These are phyloP conservation scores for Cephalotes varians DNA, from an alignment of 2,888 invertebrate species.

Conservation along the genomic window DNA sequence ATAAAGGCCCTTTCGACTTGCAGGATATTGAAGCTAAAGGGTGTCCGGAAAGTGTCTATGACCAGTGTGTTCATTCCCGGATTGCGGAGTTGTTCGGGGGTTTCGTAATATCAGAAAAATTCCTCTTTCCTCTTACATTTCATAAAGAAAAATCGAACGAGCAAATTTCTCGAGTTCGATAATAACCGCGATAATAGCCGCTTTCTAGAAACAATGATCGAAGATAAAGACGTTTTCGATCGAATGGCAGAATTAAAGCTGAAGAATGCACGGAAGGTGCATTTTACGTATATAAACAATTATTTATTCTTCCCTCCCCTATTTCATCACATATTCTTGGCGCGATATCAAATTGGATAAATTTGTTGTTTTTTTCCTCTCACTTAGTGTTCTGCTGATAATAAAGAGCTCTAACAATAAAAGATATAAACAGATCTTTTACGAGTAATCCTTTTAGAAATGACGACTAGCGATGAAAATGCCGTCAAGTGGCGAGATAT, in stretches of 20 bases:
- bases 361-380: not conserved
- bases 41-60: not conserved
- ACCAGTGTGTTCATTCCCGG: not conserved
- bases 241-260: no score
- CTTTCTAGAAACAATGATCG: not conserved
- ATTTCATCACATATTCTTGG: not conserved
- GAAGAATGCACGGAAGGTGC: no score
- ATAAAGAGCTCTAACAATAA: not conserved
- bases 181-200: no score
- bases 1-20: not conserved
- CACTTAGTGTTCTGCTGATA: not conserved
- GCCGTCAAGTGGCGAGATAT: not conserved
- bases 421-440: not conserved
- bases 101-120: not conserved
- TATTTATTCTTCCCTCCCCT: no score
- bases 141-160: not conserved
- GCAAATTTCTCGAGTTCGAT: not conserved
- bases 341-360: not conserved
- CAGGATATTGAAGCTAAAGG: slow-evolving; percentile 25
- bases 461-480: not conserved
- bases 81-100: not conserved
- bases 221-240: no score
- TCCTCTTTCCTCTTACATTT: not conserved
- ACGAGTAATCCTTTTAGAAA: slow-evolving; percentile 11
- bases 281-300: no score